Conservation (phyloP, 2,113 vertebrate genomes). For the Colistium nudipinnis region DNA sequence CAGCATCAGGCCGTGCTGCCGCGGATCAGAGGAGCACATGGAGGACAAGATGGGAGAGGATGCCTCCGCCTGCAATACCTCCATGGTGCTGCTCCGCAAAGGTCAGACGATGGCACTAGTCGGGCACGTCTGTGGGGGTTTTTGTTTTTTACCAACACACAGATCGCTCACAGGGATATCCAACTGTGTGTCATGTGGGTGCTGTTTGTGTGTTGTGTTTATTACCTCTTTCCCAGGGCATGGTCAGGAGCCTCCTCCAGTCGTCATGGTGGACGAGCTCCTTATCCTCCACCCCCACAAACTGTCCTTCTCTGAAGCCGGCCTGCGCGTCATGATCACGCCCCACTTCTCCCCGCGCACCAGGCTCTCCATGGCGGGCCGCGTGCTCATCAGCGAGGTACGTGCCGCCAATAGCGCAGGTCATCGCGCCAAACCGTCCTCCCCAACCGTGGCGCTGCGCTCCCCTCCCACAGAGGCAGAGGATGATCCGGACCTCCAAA, state of each 20-base stretch:
- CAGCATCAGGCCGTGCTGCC: conserved; percentile 51
- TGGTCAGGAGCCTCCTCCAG: conserved; percentile 67
- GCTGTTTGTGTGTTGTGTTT: conserved; percentile 1
- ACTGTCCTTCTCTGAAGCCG: conserved; percentile 83
- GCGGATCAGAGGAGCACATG: conserved; percentile 39
- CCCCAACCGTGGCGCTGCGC: no score
- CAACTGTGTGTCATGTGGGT: neutral
- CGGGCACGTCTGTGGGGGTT: no score
- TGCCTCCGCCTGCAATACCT: conserved; percentile 71
- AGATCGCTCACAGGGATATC: no score
- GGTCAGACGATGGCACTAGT: conserved; percentile 36
- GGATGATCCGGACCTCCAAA: conserved; percentile 70
- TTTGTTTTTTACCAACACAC: no score
- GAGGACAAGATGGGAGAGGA: conserved; percentile 74
- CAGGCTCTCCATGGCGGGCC: conserved; percentile 83
- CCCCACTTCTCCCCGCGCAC: conserved; percentile 85
- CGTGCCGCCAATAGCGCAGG: neutral
- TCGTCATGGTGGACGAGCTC: conserved; percentile 85
- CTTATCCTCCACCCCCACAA: conserved; percentile 82
- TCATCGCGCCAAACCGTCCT: neutral
- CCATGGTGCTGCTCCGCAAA: conserved; percentile 82
- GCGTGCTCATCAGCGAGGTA: conserved; percentile 86
- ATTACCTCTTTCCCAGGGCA: conserved; percentile 54
- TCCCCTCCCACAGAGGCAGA: conserved; percentile 73
- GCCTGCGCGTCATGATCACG: conserved; percentile 84